These are phyloP conservation scores for Petrocephalus microphthalmus DNA, from an alignment of 2,113 vertebrate genomes.

Conservation along the genomic window DNA sequence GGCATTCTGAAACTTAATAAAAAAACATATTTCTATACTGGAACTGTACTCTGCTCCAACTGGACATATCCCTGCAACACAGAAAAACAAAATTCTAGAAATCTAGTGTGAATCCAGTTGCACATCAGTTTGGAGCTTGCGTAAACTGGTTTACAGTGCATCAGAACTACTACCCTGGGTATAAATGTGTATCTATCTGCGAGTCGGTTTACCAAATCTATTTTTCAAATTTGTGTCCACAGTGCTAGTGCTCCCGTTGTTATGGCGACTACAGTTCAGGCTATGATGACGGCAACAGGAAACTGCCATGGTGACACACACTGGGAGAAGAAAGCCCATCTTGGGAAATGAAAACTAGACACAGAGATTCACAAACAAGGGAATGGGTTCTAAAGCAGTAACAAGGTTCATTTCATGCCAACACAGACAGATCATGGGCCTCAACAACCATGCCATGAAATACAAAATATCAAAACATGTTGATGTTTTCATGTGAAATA, in stretches of 20 bases:
- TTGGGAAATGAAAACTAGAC: neutral
- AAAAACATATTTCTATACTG: neutral
- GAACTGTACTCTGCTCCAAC: neutral
- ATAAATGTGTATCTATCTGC: neutral
- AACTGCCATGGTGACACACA: conserved; percentile 6
- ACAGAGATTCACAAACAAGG: neutral
- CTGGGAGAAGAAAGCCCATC: neutral
- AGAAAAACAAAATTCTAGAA: neutral
- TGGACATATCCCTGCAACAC: neutral
- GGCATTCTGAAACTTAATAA: neutral
- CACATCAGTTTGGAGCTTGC: neutral
- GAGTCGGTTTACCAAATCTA: neutral
- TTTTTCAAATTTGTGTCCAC: neutral
- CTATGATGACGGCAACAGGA: conserved; percentile 3
- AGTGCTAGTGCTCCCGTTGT: neutral
- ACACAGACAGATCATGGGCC: neutral
- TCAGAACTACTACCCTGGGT: neutral
- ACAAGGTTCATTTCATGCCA: neutral
- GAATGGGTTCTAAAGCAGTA: neutral
- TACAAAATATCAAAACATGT: neutral
- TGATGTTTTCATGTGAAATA: neutral
- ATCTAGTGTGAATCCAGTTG: neutral
- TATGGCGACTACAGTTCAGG: neutral
- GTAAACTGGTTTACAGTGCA: neutral
- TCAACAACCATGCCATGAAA: neutral